phyloP scores from a whole-genome alignment of 2,888 invertebrate species.

The Cremastobaeus sp. region DNA sequence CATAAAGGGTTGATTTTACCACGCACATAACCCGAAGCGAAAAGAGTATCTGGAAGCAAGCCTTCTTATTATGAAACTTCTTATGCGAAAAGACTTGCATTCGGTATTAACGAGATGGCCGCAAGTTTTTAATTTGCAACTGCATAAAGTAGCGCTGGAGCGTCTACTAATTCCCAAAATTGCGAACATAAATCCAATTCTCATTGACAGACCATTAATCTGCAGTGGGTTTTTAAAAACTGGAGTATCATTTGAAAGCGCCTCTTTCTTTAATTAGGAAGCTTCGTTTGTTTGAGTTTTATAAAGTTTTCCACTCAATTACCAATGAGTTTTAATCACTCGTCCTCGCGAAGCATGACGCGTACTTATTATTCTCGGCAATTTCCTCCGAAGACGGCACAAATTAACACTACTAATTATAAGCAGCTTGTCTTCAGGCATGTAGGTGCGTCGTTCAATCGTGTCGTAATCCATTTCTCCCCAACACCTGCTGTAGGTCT shows the following conservation, averaged over 20 bases:
- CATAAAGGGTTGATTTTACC: no score
- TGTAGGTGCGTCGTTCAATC: slow-evolving; percentile 55
- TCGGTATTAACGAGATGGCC: no score
- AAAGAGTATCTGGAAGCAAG: no score
- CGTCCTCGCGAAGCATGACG: slow-evolving; percentile 37
- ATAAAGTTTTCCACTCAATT: slow-evolving; percentile 58
- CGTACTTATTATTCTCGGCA: slow-evolving; percentile 59
- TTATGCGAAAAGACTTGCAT: no score
- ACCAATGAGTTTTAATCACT: slow-evolving; percentile 60
- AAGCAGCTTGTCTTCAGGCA: slow-evolving; percentile 58
- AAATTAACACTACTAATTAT: slow-evolving; percentile 61
- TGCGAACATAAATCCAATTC: background rate
- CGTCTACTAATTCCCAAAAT: slow-evolving; percentile 13
- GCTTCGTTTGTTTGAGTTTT: slow-evolving; percentile 52
- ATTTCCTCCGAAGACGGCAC: slow-evolving; percentile 59
- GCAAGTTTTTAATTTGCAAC: no score
- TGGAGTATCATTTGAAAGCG: slow-evolving; percentile 32
- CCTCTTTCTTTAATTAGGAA: slow-evolving; percentile 37
- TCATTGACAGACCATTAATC: background rate
- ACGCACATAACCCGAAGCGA: no score
- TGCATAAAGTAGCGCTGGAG: no score
- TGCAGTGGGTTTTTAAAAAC: no score
- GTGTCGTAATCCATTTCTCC: slow-evolving; percentile 53
- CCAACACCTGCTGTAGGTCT: slow-evolving; percentile 19
- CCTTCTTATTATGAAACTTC: no score